phyloP scores from a whole-genome alignment of 2,797 vertebrate species.

The Lacerta bilineata region DNA sequence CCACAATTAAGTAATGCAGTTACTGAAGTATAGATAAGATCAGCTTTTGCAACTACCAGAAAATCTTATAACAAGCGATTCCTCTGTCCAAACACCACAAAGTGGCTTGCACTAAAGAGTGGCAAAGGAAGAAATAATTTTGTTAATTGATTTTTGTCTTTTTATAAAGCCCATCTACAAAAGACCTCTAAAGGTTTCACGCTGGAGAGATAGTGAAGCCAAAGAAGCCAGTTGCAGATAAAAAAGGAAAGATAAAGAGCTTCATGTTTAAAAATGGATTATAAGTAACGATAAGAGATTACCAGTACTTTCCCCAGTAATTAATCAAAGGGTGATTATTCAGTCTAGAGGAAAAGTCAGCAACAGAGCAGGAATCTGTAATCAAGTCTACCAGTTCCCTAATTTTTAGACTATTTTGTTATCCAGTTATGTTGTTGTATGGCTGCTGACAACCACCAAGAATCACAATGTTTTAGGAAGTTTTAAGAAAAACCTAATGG shows the following conservation, averaged over 20 bases:
- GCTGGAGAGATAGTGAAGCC: background rate
- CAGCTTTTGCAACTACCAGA: background rate
- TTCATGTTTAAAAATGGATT: background rate
- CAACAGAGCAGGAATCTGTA: rapidly evolving
- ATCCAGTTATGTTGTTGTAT: background rate
- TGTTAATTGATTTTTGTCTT: background rate
- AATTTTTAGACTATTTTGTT: background rate
- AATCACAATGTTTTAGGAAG: background rate
- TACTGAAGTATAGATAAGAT: background rate
- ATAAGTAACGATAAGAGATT: background rate
- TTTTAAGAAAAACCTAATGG: background rate
- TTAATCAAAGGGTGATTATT: rapidly evolving
- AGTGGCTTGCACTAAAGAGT: background rate
- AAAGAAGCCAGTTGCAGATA: constrained; percentile 36
- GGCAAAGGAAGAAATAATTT: background rate
- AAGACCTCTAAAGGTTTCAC: background rate
- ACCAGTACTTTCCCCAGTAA: background rate
- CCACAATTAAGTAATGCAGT: background rate
- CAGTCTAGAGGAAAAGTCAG: rapidly evolving
- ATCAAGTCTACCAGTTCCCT: rapidly evolving
- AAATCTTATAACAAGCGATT: background rate
- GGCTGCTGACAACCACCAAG: background rate
- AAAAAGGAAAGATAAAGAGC: background rate
- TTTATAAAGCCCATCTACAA: background rate
- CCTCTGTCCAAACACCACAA: background rate